A percentile compares a stretch with the other conserved stretches of the same genome.
These are phyloP conservation scores for Agrilus planipennis DNA, from an alignment of 1,140 invertebrate genomes.

Conservation along the genomic window DNA sequence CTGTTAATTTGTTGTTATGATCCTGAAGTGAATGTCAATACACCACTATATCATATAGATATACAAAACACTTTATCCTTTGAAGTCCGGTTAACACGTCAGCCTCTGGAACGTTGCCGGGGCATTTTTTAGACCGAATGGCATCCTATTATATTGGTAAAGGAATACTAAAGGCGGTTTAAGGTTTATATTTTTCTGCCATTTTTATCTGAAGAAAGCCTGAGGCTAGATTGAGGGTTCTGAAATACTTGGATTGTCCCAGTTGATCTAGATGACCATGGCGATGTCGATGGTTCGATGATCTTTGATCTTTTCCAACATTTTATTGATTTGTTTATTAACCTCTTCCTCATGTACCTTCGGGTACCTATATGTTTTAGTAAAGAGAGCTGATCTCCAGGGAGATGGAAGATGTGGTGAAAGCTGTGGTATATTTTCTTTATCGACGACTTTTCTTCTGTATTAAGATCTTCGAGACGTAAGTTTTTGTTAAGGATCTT, in stretches of 20 bases:
- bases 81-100: constrained; percentile 30
- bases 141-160: constrained; percentile 26
- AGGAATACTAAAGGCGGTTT: constrained; percentile 18
- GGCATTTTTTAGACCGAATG: constrained; percentile 27
- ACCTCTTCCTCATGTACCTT: no score
- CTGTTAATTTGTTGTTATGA: constrained; percentile 17
- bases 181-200: constrained; percentile 29
- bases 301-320: no score
- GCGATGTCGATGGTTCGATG: no score
- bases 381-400: constrained; percentile 7
- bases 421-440: background rate
- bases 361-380: no score
- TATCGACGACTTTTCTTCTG: background rate
- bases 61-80: constrained; percentile 26
- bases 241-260: constrained; percentile 25
- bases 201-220: constrained; percentile 37
- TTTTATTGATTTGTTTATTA: no score
- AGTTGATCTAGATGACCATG: background rate
- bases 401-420: constrained; percentile 8
- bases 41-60: constrained; percentile 35
- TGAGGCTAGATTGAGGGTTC: constrained; percentile 31
- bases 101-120: constrained; percentile 26
- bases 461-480: background rate
- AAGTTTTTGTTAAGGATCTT: background rate
- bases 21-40: constrained; percentile 23